Evolutionary conservation across 2,797 vertebrate genomes (phyloP).

Genomic region (Delichon dasypus): DNA sequence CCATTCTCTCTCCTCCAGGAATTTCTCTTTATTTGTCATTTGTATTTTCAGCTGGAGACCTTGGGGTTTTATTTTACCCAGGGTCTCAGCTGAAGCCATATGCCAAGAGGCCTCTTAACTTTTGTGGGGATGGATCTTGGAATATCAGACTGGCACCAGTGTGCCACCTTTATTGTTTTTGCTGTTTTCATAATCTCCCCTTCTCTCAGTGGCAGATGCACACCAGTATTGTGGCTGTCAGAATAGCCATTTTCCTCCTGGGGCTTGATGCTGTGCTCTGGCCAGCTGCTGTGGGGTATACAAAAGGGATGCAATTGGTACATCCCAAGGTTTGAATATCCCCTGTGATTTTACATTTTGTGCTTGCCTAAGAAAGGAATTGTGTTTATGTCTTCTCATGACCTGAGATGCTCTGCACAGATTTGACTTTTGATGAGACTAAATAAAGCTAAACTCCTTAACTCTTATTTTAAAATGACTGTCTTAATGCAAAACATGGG

Average conservation of each 20-base stretch:
- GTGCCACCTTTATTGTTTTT: slow-evolving; percentile 58
- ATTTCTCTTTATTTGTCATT: slow-evolving; percentile 10
- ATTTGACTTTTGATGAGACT: not conserved
- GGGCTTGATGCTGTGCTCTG: not conserved
- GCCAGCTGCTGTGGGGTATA: slow-evolving; percentile 29
- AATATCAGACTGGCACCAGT: slow-evolving; percentile 23
- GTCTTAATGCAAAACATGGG: not conserved
- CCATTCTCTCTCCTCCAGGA: slow-evolving; percentile 6
- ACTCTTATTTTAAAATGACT: not conserved
- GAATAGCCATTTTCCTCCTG: slow-evolving; percentile 39
- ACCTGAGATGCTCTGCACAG: not conserved
- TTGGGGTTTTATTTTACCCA: not conserved
- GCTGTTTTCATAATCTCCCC: slow-evolving; percentile 45
- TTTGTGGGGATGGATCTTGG: slow-evolving; percentile 51
- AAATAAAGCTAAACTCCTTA: not conserved
- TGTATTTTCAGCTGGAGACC: slow-evolving; percentile 6
- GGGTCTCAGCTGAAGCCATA: slow-evolving; percentile 28
- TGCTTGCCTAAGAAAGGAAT: not conserved
- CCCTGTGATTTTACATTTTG: not conserved
- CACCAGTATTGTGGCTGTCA: slow-evolving; percentile 39
- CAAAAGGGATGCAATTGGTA: slow-evolving; percentile 30
- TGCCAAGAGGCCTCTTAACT: slow-evolving; percentile 58
- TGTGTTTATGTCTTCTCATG: not conserved
- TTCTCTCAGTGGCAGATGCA: slow-evolving; percentile 58
- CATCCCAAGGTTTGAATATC: slow-evolving; percentile 23